Evolutionary conservation across 2,797 vertebrate species (phyloP), one percentile per base, ranked within the genome.

Genomic region (Pelodytes ibericus): DNA sequence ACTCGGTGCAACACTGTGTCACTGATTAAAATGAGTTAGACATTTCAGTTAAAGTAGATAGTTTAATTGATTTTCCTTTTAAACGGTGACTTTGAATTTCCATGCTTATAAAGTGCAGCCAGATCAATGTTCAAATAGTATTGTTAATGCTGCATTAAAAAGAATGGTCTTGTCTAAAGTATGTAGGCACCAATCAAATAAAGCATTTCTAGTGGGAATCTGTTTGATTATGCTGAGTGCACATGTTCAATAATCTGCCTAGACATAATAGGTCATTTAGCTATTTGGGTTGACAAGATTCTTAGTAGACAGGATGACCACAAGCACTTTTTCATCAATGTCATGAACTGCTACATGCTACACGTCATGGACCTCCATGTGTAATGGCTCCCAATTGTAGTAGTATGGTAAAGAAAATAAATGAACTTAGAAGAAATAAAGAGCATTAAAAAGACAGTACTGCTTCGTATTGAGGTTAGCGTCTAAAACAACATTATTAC

Each of bases 61-160:
- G 70, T 73, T 73, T 79, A 72, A 79, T 79, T 79, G 76, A 79
- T 79, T 72, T 74, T 68, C 44, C 73, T 73, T 59, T 79, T 72
- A 73, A 73, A 56, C 63, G 24, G 76, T 79, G 76, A 79, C 76
- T 67, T 78, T 72, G 76, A 68, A 65, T 79, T 72, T 77, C 41
- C 70, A 56, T 73, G 76, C 56, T 67, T 72, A 68, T 67, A 24
- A 59, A 72, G 63, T 68, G 58, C 31, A 62, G 20, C 63, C 10
- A 20, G 33, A 73, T 79, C 70, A 79, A 72, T 73, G 63, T 26
- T 65, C 25, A 25, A 63, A 73, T 39, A 25, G 30, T 27, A 51
- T 63, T 61, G 30, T 33, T 67, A 73, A 79, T 61, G 47, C 64
- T 53, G 44, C 63, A 62, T 62, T 51, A 56, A 64, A 68, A 73